Percentiles rank a stretch among this genome's conserved stretches.
These are phyloP conservation scores for Diarsia dahlii DNA, from an alignment of 2,888 invertebrate genomes.

Conservation along the genomic window DNA sequence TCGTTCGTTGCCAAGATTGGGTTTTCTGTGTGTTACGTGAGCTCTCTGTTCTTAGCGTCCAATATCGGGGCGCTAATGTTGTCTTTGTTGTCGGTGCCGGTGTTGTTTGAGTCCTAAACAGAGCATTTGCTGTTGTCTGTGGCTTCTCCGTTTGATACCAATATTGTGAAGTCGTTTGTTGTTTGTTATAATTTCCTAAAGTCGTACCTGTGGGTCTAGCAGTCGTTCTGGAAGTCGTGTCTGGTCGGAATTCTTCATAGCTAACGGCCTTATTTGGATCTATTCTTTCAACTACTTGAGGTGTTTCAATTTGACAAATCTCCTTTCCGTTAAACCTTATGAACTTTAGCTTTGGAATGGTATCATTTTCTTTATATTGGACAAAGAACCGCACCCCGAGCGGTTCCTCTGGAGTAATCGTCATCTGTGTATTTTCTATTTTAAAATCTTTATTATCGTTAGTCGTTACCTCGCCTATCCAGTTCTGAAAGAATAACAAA, in stretches of 20 bases:
- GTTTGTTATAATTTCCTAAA: constrained; percentile 16
- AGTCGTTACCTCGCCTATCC: constrained; percentile 90
- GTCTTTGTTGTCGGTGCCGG: neutral
- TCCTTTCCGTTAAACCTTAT: constrained; percentile 90
- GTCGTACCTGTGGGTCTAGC: constrained; percentile 9
- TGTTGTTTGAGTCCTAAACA: constrained; percentile 27
- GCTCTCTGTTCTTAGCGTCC: constrained; percentile 19
- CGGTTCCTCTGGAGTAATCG: constrained; percentile 87
- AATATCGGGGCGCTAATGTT: constrained; percentile 23
- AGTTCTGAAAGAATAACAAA: constrained; percentile 82
- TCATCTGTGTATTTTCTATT: constrained; percentile 89
- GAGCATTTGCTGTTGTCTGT: constrained; percentile 32
- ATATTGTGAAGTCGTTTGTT: constrained; percentile 15
- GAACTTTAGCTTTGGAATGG: constrained; percentile 84
- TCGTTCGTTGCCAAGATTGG: constrained; percentile 42
- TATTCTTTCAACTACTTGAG: neutral
- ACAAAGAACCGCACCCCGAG: constrained; percentile 90
- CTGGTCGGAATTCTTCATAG: neutral
- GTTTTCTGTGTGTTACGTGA: constrained; percentile 11
- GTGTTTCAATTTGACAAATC: constrained; percentile 78
- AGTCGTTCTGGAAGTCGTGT: constrained; percentile 15
- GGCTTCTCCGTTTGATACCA: constrained; percentile 30
- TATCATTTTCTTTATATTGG: constrained; percentile 85
- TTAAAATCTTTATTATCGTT: constrained; percentile 90
- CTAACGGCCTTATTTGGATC: neutral